These are phyloP conservation scores for Amphiprion ocellaris DNA, from an alignment of 2,113 vertebrate genomes.

Conservation along the genomic window DNA sequence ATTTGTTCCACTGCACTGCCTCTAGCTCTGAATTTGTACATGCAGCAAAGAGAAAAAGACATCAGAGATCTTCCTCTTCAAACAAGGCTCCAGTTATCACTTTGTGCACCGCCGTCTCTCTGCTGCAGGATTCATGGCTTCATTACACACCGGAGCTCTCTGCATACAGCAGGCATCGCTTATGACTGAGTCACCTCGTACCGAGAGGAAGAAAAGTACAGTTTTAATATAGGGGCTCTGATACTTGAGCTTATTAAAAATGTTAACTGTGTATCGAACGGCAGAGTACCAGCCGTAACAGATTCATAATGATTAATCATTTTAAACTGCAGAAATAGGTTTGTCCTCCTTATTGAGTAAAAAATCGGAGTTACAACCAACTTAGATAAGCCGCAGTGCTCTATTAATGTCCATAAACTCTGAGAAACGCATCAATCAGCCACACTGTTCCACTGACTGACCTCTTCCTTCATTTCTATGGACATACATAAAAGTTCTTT, in stretches of 20 bases:
- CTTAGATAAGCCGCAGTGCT: background rate
- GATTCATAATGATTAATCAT: background rate
- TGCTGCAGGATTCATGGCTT: conserved; percentile 11
- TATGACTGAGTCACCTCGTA: background rate
- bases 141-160: background rate
- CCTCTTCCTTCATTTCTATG: no score
- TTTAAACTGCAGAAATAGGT: background rate
- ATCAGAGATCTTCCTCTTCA: conserved; percentile 13
- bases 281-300: background rate
- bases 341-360: no score
- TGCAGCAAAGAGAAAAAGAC: background rate
- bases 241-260: conserved; percentile 3
- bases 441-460: no score
- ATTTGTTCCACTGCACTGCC: conserved; percentile 47
- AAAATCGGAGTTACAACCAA: background rate
- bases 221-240: background rate
- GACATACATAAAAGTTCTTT: no score
- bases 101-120: conserved; percentile 9
- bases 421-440: no score
- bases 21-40: conserved; percentile 12
- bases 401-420: background rate
- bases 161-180: background rate
- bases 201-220: background rate
- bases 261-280: background rate
- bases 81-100: conserved; percentile 18